These are phyloP conservation scores for Gephyroberyx darwinii DNA, from an alignment of 2,797 vertebrate genomes.

Conservation along the genomic window DNA sequence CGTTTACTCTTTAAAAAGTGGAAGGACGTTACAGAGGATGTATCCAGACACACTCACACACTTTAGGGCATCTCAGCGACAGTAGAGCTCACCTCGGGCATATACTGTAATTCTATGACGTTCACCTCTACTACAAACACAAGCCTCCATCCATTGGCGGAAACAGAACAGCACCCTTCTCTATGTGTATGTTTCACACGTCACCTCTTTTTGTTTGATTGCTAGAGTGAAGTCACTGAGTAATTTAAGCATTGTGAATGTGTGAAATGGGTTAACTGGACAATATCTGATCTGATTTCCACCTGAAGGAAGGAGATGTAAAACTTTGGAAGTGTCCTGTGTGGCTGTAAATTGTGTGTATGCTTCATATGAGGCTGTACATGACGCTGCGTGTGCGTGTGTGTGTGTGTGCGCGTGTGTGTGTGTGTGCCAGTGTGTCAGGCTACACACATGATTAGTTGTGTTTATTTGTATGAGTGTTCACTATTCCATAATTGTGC, in stretches of 20 bases:
- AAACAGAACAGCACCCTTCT: slow-evolving; percentile 50
- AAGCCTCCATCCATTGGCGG: slow-evolving; percentile 36
- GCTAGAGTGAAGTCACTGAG: slow-evolving; percentile 64
- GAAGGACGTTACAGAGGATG: slow-evolving; percentile 22
- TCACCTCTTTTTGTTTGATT: slow-evolving; percentile 64
- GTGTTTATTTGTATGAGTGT: slow-evolving; percentile 74
- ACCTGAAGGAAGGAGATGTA: slow-evolving; percentile 65
- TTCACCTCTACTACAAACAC: slow-evolving; percentile 58
- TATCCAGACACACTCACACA: slow-evolving; percentile 43
- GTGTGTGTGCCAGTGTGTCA: slow-evolving; percentile 57
- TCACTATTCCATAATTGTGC: slow-evolving; percentile 80
- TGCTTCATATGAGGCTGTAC: slow-evolving; percentile 23
- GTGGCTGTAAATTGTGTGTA: slow-evolving; percentile 47
- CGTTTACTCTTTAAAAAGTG: slow-evolving; percentile 13
- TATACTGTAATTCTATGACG: slow-evolving; percentile 30
- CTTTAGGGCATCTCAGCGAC: slow-evolving; percentile 26
- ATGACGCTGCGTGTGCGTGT: slow-evolving; percentile 29
- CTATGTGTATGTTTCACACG: slow-evolving; percentile 66
- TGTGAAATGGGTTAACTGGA: slow-evolving; percentile 65
- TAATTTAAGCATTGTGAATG: slow-evolving; percentile 68
- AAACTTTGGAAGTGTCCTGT: slow-evolving; percentile 60
- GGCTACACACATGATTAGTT: slow-evolving; percentile 72
- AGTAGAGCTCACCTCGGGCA: slow-evolving; percentile 24
- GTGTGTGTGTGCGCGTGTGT: slow-evolving; percentile 17
- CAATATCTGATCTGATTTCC: slow-evolving; percentile 62